These are phyloP conservation scores for Lepus oiostolus DNA, from an alignment of 2,797 vertebrate genomes.

Conservation along the genomic window DNA sequence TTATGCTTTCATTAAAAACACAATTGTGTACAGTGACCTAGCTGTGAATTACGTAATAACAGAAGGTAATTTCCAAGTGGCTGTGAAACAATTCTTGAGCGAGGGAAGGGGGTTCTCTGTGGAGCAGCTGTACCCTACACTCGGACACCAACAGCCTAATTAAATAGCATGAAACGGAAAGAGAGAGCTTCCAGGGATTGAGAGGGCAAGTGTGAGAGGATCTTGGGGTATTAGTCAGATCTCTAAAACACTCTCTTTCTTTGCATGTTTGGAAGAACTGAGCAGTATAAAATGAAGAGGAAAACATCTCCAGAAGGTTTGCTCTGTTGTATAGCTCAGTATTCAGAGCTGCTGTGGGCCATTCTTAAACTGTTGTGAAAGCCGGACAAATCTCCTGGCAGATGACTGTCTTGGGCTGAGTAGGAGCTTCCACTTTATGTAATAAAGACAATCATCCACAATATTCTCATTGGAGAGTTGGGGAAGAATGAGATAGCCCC, in stretches of 20 bases:
- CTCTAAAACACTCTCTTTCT: slow-evolving; percentile 66
- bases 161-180: slow-evolving; percentile 34
- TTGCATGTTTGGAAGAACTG: not conserved
- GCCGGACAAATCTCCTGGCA: slow-evolving; percentile 5
- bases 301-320: not conserved
- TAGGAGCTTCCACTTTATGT: slow-evolving; percentile 63
- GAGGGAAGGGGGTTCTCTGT: slow-evolving; percentile 60
- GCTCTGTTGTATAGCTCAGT: not conserved
- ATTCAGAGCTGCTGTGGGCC: slow-evolving; percentile 14
- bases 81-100: slow-evolving; percentile 83
- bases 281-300: not conserved
- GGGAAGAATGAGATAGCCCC: not conserved
- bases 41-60: slow-evolving; percentile 86
- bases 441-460: slow-evolving; percentile 73
- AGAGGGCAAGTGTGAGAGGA: slow-evolving; percentile 53
- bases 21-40: slow-evolving; percentile 86
- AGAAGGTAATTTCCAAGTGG: slow-evolving; percentile 81
- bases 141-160: slow-evolving; percentile 63
- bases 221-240: slow-evolving; percentile 22
- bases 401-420: slow-evolving; percentile 43
- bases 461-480: slow-evolving; percentile 58
- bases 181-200: slow-evolving; percentile 38
- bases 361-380: slow-evolving; percentile 9
- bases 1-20: slow-evolving; percentile 85
- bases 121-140: slow-evolving; percentile 63